Evolutionary conservation across 37 sponge, comb jelly and placozoan species (phyloP), one percentile per base, ranked within the genome.

Genomic region (Aplysina aerophoba): DNA sequence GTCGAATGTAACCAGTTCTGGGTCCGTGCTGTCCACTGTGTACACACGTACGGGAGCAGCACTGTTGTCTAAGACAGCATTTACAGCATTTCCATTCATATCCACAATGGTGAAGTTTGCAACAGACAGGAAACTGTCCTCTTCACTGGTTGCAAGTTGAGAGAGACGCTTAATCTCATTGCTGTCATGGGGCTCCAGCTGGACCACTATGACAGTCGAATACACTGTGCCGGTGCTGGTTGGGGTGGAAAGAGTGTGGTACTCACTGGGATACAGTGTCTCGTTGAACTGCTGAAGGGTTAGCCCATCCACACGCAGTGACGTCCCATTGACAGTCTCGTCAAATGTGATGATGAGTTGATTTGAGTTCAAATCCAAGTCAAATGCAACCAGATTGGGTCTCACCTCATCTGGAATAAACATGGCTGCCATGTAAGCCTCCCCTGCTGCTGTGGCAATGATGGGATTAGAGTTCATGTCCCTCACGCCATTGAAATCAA

Each of bases 141-240:
- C 27, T 8, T 21, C 33, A 59, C 82, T 60, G 33, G 85, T 72
- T 20, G 96, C 96, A 22, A 95, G 82, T 3, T 80, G 63, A 11
- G 89, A 78, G n/a, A 92, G 71, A 34, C 89, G 72, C 84, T 95
- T 95, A 34, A 95, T 95, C 21, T 88, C 87, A 37, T 95, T 95
- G 6, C 89, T 80, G 86, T 95, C 96, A 59, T 81, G 67, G 22
- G 69, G 41, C 0, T 88, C 84, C 6, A 95, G 78, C 15, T 67
- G 25, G 44, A 95, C 74, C 27, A 67, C 61, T 20, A 95, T 59
- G 15, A 62, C 62, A 12, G 90, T 87, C 13, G 85, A 82, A 44
- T 79, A 85, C 24, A 84, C 65, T 11, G 92, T 89, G 58, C 16
- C 5, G 25, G 84, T 85, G 31, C 25, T 15, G 33, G 85, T 54